Percentiles rank a stretch among this genome's conserved stretches.
Evolutionary conservation across 2,113 vertebrate genomes (phyloP).

Genomic region (Lasiurus borealis): DNA sequence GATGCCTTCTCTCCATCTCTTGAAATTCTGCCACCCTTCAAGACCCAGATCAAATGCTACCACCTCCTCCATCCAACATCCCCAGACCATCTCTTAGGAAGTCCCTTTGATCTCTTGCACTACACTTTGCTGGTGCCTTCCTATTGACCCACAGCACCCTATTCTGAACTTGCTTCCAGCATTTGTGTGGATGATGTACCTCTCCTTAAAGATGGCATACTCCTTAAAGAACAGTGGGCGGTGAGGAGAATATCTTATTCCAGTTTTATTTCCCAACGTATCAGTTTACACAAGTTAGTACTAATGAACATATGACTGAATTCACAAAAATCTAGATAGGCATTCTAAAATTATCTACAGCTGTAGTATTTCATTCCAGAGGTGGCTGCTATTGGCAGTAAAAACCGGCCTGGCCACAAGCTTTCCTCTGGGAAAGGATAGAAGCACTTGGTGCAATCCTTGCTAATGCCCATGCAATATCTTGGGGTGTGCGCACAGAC

Average conservation of each 20-base stretch:
- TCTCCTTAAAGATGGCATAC: not conserved
- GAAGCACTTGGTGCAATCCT: not conserved
- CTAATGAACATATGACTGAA: conserved; percentile 30
- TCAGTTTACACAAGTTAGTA: not conserved
- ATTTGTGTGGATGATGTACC: not conserved
- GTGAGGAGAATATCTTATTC: not conserved
- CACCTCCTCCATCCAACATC: not conserved
- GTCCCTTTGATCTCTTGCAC: not conserved
- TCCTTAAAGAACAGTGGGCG: not conserved
- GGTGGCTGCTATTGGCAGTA: conserved; percentile 22
- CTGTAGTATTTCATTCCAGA: conserved; percentile 33
- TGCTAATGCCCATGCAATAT: not conserved
- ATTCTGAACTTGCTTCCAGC: not conserved
- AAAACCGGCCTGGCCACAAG: not conserved
- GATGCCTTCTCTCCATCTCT: not conserved
- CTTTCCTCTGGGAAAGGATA: conserved; percentile 53
- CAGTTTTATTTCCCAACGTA: not conserved
- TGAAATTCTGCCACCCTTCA: not conserved
- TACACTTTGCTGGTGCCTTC: not conserved
- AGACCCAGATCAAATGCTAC: not conserved
- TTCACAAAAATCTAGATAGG: conserved; percentile 36
- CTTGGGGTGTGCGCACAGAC: conserved; percentile 39
- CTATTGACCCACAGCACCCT: not conserved
- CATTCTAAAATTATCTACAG: conserved; percentile 44
- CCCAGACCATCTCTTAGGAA: not conserved